Percentiles rank a stretch among this genome's conserved stretches.
These are phyloP conservation scores for Hoplostethus atlanticus DNA, from an alignment of 2,797 vertebrate genomes.

Conservation along the genomic window DNA sequence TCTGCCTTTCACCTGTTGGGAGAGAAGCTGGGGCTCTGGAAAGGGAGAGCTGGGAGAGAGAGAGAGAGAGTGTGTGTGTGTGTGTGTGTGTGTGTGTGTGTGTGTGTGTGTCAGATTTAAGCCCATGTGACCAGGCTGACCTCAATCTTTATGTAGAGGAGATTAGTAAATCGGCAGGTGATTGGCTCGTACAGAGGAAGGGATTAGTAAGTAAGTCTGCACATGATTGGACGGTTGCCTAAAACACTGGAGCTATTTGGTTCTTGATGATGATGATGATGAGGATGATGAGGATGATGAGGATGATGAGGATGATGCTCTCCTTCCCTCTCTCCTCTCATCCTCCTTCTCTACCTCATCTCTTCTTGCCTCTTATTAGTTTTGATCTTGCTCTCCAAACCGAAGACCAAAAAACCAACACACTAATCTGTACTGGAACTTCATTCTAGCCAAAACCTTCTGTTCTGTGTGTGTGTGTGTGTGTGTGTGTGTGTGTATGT, in stretches of 20 bases:
- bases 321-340: too few species aligned
- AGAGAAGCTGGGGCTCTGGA: neutral
- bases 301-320: too few species aligned
- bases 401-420: neutral
- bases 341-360: neutral
- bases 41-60: slow-evolving; percentile 23
- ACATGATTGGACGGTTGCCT: slow-evolving; percentile 63
- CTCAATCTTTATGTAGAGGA: slow-evolving; percentile 73
- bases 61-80: slow-evolving; percentile 23
- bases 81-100: slow-evolving; percentile 23
- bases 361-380: neutral
- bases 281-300: neutral
- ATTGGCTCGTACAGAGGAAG: slow-evolving; percentile 48
- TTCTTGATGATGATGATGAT: slow-evolving; percentile 1
- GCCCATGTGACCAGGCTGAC: slow-evolving; percentile 70
- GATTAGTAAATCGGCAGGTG: slow-evolving; percentile 68
- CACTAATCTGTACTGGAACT: slow-evolving; percentile 43
- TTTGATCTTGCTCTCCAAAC: neutral
- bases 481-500: too few species aligned
- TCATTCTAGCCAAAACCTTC: slow-evolving; percentile 20
- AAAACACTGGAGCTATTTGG: slow-evolving; percentile 14
- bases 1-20: neutral
- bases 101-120: slow-evolving; percentile 50
- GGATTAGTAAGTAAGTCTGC: slow-evolving; percentile 66
- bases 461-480: slow-evolving; percentile 1